A percentile compares a stretch with the other conserved stretches of the same genome.
Evolutionary conservation across 2,888 invertebrate genomes (phyloP).

Genomic region (Beris chalybata): DNA sequence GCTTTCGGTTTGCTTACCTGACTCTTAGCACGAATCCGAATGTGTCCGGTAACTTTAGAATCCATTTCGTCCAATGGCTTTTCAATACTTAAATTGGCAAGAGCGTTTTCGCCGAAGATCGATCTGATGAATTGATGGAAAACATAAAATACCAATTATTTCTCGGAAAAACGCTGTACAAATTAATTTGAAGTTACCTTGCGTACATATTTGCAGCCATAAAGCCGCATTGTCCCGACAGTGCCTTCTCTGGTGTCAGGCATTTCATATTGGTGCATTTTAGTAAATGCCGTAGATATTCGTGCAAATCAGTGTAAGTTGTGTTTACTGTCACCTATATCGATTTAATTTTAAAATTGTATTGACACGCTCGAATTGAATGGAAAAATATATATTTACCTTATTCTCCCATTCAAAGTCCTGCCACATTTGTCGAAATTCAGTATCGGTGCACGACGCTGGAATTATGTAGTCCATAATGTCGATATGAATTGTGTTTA

Average conservation of each 20-base stretch:
- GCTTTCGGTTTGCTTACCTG: too few species aligned
- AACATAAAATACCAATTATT: neutral
- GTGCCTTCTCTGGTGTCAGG: conserved; percentile 94
- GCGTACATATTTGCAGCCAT: conserved; percentile 99
- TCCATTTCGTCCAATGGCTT: conserved; percentile 84
- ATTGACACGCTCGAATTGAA: neutral
- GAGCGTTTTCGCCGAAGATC: conserved; percentile 97
- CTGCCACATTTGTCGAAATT: conserved; percentile 99
- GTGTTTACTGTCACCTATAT: conserved; percentile 78
- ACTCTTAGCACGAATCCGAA: conserved; percentile 96
- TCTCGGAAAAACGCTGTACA: too few species aligned
- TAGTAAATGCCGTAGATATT: conserved; percentile 89
- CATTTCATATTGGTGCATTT: conserved; percentile 99
- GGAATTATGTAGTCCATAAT: conserved; percentile 99
- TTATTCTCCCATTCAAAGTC: conserved; percentile 99
- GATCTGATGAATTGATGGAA: conserved; percentile 62
- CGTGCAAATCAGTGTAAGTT: conserved; percentile 85
- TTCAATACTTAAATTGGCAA: conserved; percentile 98
- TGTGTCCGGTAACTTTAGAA: conserved; percentile 93
- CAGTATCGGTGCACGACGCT: conserved; percentile 88
- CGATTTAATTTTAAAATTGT: neutral
- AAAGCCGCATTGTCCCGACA: conserved; percentile 97
- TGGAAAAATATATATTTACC: too few species aligned
- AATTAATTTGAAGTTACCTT: conserved; percentile 54
- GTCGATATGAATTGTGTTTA: conserved; percentile 99